phyloP scores from a whole-genome alignment of 2,113 vertebrate species.

The Ciconia maguari region DNA sequence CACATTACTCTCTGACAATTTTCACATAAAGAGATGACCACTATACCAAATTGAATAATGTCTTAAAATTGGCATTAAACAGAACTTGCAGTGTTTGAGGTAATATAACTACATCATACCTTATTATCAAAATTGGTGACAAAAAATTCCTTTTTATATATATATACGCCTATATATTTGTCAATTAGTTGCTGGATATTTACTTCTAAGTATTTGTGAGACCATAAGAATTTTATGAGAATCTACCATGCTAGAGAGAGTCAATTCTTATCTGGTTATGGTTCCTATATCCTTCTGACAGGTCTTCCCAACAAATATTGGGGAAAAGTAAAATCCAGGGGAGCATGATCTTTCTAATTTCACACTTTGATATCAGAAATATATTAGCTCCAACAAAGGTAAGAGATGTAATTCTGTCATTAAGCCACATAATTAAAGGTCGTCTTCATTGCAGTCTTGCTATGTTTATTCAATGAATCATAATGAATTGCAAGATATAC shows the following conservation, averaged over 20 bases:
- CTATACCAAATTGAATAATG: neutral
- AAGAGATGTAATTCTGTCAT: neutral
- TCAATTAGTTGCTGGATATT: neutral
- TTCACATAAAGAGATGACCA: neutral
- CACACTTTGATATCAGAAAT: neutral
- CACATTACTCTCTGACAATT: neutral
- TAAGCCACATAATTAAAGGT: neutral
- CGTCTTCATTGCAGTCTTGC: neutral
- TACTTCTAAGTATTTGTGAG: neutral
- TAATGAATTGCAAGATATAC: slow-evolving; percentile 5
- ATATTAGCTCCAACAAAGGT: neutral
- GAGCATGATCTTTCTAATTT: neutral
- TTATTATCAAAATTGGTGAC: neutral
- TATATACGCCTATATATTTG: neutral
- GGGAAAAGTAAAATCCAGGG: neutral
- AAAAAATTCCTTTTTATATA: neutral
- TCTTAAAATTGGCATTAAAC: neutral
- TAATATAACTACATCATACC: neutral
- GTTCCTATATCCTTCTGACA: neutral
- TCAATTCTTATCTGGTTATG: neutral
- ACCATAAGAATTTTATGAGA: neutral
- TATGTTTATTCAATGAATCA: slow-evolving; percentile 20
- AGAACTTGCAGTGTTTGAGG: neutral
- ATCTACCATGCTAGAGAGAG: neutral
- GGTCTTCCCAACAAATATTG: neutral